phyloP scores from a whole-genome alignment of 2,888 invertebrate species.

The Alloscopus bannaensis region DNA sequence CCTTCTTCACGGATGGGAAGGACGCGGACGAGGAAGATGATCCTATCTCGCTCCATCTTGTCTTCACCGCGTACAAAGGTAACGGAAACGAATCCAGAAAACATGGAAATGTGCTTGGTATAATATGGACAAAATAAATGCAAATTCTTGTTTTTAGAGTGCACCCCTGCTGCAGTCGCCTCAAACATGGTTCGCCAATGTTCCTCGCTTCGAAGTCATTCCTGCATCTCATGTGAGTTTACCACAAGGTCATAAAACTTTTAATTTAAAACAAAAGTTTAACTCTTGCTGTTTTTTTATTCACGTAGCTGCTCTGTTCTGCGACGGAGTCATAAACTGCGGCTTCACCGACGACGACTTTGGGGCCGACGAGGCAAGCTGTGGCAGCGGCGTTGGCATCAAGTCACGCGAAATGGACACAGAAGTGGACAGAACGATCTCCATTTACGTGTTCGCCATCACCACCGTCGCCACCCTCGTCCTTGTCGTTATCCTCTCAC shows the following conservation, averaged over 20 bases:
- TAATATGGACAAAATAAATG: neutral
- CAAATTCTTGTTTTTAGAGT: conserved; percentile 55
- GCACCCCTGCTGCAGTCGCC: conserved; percentile 45
- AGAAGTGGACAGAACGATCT: conserved; percentile 52
- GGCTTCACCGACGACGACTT: conserved; percentile 68
- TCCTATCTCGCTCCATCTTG: conserved; percentile 59
- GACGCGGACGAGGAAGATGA: conserved; percentile 58
- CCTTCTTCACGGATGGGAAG: conserved; percentile 66
- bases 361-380: conserved; percentile 60
- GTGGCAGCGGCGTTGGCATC: conserved; percentile 17
- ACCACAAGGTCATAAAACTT: neutral
- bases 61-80: conserved; percentile 68
- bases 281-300: conserved; percentile 39
- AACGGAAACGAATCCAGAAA: too few species aligned
- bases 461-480: conserved; percentile 70
- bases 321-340: conserved; percentile 64
- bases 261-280: neutral
- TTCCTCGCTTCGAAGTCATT: conserved; percentile 60
- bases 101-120: neutral
- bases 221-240: conserved; percentile 63
- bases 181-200: conserved; percentile 58
- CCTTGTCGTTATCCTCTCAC: conserved; percentile 67
- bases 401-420: conserved; percentile 32
- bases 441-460: conserved; percentile 71
- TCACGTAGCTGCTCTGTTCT: conserved; percentile 42